phyloP scores from a whole-genome alignment of 2,113 vertebrate genomes.

The Girardinichthys multiradiatus region DNA sequence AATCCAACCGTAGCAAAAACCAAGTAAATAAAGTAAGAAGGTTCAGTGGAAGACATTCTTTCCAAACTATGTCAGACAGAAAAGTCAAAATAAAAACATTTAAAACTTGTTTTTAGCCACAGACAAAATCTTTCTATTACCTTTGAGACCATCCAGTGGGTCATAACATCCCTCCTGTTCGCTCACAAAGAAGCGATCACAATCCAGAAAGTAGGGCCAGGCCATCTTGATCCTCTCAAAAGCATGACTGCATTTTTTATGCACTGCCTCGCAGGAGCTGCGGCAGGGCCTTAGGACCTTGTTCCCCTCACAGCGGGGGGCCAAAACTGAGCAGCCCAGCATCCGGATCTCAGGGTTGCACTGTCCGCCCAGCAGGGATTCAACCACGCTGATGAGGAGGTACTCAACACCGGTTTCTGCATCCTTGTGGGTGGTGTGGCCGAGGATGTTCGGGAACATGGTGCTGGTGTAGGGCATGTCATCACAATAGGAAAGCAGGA shows the following conservation, averaged over 20 bases:
- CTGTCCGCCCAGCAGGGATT: slow-evolving; percentile 87
- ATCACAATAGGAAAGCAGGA: slow-evolving; percentile 85
- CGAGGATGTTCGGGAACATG: slow-evolving; percentile 86
- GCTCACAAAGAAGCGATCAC: slow-evolving; percentile 85
- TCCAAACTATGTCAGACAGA: background rate
- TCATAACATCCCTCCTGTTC: slow-evolving; percentile 90
- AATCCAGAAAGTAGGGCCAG: slow-evolving; percentile 97
- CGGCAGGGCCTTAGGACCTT: slow-evolving; percentile 84
- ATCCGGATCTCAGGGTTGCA: slow-evolving; percentile 90
- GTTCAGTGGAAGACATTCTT: background rate
- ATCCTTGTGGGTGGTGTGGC: slow-evolving; percentile 81
- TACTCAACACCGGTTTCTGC: slow-evolving; percentile 88
- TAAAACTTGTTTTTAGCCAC: background rate
- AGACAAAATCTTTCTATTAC: slow-evolving; percentile 66
- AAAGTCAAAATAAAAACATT: background rate
- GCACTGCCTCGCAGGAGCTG: slow-evolving; percentile 81
- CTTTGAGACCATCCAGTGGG: slow-evolving; percentile 85
- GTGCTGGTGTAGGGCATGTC: slow-evolving; percentile 85
- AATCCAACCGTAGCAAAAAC: background rate
- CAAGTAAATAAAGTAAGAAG: background rate
- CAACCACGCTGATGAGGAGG: slow-evolving; percentile 87
- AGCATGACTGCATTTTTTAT: slow-evolving; percentile 79
- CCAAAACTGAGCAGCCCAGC: slow-evolving; percentile 90
- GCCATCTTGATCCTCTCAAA: slow-evolving; percentile 93
- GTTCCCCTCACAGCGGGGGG: slow-evolving; percentile 83